phyloP scores from a whole-genome alignment of 2,888 invertebrate genomes.

The Mimas tiliae region DNA sequence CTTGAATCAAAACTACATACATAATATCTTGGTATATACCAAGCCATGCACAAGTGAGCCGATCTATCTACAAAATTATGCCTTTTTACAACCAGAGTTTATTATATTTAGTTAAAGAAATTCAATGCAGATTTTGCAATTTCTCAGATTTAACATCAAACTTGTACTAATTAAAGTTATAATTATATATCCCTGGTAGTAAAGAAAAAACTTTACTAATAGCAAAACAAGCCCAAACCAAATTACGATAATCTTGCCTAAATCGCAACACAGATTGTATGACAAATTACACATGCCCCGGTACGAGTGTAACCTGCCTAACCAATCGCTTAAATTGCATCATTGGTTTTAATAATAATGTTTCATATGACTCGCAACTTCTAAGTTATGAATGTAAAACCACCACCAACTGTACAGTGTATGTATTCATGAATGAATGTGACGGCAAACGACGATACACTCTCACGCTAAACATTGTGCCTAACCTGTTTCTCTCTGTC shows the following conservation, averaged over 20 bases:
- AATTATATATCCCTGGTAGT: conserved; percentile 3
- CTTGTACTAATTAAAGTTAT: background rate
- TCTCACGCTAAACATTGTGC: conserved; percentile 41
- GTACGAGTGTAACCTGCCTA: too few relatives aligned
- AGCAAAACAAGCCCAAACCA: background rate
- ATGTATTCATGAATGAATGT: conserved; percentile 21
- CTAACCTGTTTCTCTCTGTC: conserved; percentile 71
- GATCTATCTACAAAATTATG: too few relatives aligned
- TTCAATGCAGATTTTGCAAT: background rate
- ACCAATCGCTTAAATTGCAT: too few relatives aligned
- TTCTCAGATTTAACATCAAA: too few relatives aligned
- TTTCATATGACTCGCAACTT: background rate
- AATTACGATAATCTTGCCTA: background rate
- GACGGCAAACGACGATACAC: conserved; percentile 36
- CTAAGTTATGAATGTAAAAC: background rate
- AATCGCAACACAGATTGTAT: background rate
- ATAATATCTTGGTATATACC: too few relatives aligned
- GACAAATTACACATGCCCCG: too few relatives aligned
- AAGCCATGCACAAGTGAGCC: too few relatives aligned
- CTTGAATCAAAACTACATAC: too few relatives aligned
- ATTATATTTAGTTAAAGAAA: background rate
- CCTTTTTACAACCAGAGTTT: conserved; percentile 11
- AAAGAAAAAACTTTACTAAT: background rate
- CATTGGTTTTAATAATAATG: background rate
- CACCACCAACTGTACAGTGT: conserved; percentile 22